phyloP scores from a whole-genome alignment of 2,888 invertebrate species.

The Noctua comes region DNA sequence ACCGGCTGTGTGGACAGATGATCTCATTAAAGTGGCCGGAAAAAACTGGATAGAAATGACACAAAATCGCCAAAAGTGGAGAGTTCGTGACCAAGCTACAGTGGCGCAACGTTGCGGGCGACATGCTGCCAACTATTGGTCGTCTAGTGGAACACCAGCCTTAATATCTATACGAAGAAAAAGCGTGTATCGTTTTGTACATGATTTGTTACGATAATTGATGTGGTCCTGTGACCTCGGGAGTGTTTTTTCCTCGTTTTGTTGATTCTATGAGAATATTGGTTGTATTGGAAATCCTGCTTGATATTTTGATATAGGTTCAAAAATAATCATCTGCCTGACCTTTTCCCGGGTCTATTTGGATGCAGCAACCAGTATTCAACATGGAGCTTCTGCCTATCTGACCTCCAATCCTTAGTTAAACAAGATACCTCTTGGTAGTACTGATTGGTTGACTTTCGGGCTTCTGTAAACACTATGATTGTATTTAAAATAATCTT shows the following conservation, averaged over 20 bases:
- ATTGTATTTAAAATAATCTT: not conserved
- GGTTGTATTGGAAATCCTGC: conserved; percentile 1
- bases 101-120: not conserved
- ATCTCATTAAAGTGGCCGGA: not conserved
- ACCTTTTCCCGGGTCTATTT: not conserved
- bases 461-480: not conserved
- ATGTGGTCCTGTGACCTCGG: conserved; percentile 57
- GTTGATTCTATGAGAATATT: conserved; percentile 29
- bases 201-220: conserved; percentile 70
- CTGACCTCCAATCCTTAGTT: not conserved
- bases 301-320: not conserved
- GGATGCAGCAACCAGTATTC: not conserved
- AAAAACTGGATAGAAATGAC: not conserved
- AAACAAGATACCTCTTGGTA: not conserved
- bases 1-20: not conserved
- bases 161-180: conserved; percentile 33
- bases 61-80: not conserved
- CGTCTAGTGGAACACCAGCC: conserved; percentile 4
- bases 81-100: not conserved
- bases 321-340: not conserved
- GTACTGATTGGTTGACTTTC: not conserved
- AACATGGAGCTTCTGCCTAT: not conserved
- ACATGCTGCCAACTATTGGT: not conserved
- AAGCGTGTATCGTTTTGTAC: conserved; percentile 56
- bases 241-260: conserved; percentile 54